phyloP scores from a whole-genome alignment of 1,140 invertebrate genomes.

The Bombus pyrosoma region DNA sequence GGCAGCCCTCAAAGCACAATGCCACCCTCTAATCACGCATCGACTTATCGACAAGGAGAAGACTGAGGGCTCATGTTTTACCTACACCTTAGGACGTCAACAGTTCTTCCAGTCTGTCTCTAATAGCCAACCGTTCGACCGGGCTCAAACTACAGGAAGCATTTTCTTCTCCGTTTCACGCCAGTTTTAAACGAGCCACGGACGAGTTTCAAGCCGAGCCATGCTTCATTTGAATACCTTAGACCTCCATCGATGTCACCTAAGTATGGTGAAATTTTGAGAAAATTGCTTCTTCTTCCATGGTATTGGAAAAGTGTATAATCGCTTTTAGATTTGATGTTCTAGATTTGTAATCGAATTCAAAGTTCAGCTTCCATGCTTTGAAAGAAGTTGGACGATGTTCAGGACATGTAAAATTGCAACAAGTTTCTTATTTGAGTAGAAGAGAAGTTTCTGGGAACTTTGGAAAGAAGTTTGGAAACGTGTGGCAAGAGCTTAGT shows the following conservation, averaged over 20 bases:
- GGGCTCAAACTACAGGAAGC: background rate
- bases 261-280: too few species aligned
- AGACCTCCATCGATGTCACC: background rate
- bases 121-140: slow-evolving; percentile 55
- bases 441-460: too few species aligned
- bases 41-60: slow-evolving; percentile 78
- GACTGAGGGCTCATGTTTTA: slow-evolving; percentile 63
- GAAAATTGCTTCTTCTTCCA: too few species aligned
- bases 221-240: background rate
- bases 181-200: background rate
- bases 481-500: background rate
- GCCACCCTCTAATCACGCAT: slow-evolving; percentile 81
- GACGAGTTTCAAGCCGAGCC: too few species aligned
- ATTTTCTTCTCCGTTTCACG: background rate
- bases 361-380: too few species aligned
- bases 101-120: slow-evolving; percentile 51
- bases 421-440: background rate
- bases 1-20: slow-evolving; percentile 78
- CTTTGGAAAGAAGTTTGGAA: background rate
- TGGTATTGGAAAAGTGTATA: too few species aligned
- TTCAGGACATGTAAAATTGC: too few species aligned
- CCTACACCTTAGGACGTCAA: slow-evolving; percentile 36
- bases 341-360: too few species aligned
- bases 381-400: too few species aligned
- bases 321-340: too few species aligned